These are phyloP conservation scores for Falco berigora DNA, from an alignment of 2,797 vertebrate genomes.

Conservation along the genomic window DNA sequence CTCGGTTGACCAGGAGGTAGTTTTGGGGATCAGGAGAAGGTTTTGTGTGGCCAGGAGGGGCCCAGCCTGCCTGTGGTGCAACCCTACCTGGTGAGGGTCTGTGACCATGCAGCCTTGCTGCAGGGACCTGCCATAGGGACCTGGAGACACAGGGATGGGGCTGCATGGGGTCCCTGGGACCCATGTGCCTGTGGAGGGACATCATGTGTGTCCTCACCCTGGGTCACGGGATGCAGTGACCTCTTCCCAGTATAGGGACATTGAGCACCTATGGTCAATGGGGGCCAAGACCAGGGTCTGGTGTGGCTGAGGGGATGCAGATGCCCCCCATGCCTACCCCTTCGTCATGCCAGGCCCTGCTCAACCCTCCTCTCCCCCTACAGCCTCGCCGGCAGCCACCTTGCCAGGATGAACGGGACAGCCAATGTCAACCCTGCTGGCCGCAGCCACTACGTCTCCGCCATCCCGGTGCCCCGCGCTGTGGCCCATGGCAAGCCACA, in stretches of 20 bases:
- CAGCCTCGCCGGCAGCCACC: conserved; percentile 16
- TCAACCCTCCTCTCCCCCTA: not conserved
- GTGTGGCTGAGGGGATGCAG: not conserved
- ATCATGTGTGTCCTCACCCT: not conserved
- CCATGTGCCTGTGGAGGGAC: not conserved
- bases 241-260: not conserved
- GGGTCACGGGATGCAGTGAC: not conserved
- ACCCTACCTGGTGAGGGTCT: not conserved
- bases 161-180: not conserved
- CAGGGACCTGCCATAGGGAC: not conserved
- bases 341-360: accelerated
- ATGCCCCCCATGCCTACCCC: not conserved
- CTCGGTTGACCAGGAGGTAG: not conserved
- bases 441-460: conserved; percentile 74
- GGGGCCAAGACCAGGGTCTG: not conserved
- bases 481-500: conserved; percentile 59
- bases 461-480: conserved; percentile 79
- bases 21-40: not conserved
- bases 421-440: conserved; percentile 76
- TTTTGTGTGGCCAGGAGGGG: not conserved
- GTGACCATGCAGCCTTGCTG: not conserved
- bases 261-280: not conserved
- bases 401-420: conserved; percentile 77
- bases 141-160: not conserved
- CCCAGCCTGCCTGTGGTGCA: not conserved